Conservation (phyloP, 2,797 vertebrate genomes). For the Crocodylus rhombifer region DNA sequence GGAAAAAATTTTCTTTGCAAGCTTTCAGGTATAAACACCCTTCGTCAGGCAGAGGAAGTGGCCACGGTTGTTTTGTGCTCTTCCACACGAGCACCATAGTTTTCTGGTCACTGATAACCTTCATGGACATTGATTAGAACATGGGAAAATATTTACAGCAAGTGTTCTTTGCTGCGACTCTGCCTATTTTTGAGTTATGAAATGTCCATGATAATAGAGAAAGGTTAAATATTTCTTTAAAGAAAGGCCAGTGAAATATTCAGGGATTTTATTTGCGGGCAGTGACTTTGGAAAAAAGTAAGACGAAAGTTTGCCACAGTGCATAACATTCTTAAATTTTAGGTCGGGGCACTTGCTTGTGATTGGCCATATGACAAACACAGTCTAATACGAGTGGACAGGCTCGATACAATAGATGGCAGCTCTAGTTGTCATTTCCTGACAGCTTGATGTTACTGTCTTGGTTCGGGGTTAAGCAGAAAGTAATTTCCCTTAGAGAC, state of each 20-base stretch:
- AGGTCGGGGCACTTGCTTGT: background rate
- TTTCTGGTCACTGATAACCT: background rate
- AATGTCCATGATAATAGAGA: background rate
- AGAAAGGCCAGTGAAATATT: background rate
- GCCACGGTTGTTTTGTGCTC: no score
- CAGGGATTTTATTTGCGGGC: background rate
- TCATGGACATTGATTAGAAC: background rate
- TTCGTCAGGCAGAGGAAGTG: no score
- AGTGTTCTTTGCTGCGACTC: background rate
- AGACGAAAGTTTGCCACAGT: no score
- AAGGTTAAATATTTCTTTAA: background rate
- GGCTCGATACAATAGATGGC: background rate
- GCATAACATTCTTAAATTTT: background rate
- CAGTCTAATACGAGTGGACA: background rate
- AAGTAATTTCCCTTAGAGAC: no score
- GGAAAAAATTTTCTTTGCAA: no score
- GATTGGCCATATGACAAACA: background rate
- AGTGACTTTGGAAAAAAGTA: background rate
- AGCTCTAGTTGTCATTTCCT: background rate
- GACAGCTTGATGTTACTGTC: background rate
- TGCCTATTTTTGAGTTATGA: background rate
- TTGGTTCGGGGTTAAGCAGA: background rate
- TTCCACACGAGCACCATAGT: background rate
- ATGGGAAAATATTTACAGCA: background rate
- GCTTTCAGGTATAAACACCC: no score